A percentile compares a stretch with the other conserved stretches of the same genome.
Evolutionary conservation across 2,797 vertebrate species (phyloP).

Genomic region (Danio aesculapii): DNA sequence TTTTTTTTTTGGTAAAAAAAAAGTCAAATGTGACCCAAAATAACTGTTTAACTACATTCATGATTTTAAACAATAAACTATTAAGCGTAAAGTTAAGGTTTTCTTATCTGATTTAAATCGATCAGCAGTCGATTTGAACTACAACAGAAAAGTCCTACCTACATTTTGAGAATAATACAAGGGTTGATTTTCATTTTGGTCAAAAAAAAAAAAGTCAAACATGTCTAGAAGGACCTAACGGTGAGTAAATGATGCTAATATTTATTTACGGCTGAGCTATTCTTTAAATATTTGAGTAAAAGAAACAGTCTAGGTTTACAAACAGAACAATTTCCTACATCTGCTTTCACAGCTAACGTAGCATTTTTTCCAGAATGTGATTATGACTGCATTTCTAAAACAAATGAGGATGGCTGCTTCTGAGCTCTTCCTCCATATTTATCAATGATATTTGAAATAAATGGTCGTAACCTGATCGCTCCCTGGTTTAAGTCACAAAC

Average conservation of each 20-base stretch:
- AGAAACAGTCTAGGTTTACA: not conserved
- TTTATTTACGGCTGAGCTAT: not conserved
- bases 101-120: too few species aligned
- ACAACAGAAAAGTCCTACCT: too few species aligned
- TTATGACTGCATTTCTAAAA: constrained; percentile 12
- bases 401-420: constrained; percentile 16
- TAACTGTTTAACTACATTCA: too few species aligned
- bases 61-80: too few species aligned
- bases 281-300: not conserved
- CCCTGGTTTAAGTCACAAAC: constrained; percentile 71
- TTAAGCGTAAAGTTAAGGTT: too few species aligned
- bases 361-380: constrained; percentile 11
- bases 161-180: too few species aligned
- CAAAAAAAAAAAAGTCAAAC: not conserved
- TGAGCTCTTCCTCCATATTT: constrained; percentile 54
- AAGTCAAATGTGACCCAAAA: too few species aligned
- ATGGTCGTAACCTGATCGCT: constrained; percentile 66
- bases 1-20: too few species aligned
- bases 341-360: constrained; percentile 23
- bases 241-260: not conserved
- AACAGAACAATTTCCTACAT: constrained; percentile 36
- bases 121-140: too few species aligned
- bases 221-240: too few species aligned
- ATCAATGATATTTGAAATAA: constrained; percentile 72
- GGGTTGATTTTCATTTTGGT: not conserved